phyloP scores from a whole-genome alignment of 2,797 vertebrate species.

The Acanthis flammea region DNA sequence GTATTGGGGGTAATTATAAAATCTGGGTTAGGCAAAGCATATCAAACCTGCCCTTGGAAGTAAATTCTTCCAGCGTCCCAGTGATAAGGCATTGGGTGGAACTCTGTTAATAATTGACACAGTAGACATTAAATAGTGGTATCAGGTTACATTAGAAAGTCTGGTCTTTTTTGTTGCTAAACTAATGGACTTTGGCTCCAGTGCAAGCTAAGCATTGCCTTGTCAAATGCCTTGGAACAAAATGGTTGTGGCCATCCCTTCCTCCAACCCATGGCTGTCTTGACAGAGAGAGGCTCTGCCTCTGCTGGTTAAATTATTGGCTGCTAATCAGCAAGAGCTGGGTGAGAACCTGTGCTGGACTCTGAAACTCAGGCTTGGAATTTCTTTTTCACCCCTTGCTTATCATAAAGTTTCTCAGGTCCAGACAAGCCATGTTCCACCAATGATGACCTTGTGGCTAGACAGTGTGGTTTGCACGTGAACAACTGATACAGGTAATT shows the following conservation, averaged over 20 bases:
- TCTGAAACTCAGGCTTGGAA: not conserved
- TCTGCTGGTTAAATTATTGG: not conserved
- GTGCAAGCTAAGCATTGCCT: not conserved
- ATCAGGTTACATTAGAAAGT: constrained; percentile 11
- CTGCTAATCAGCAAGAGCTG: not conserved
- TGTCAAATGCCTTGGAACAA: not conserved
- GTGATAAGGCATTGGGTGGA: not conserved
- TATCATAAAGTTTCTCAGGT: not conserved
- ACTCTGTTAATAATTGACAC: constrained; percentile 49
- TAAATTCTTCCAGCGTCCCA: not conserved
- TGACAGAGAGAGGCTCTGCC: not conserved
- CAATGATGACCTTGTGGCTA: not conserved
- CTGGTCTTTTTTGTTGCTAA: not conserved
- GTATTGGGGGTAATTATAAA: not conserved
- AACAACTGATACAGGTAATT: not conserved
- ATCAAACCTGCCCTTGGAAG: not conserved
- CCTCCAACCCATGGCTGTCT: not conserved
- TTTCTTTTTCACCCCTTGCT: not conserved
- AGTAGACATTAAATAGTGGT: not conserved
- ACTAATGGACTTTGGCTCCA: constrained; percentile 44
- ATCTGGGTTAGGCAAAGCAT: not conserved
- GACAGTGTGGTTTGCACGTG: not conserved
- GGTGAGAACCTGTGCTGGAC: not conserved
- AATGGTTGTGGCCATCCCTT: not conserved
- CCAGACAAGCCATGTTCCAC: not conserved